These are phyloP conservation scores for Atopsyche davidsoni DNA, from an alignment of 1,140 invertebrate genomes.

Conservation along the genomic window DNA sequence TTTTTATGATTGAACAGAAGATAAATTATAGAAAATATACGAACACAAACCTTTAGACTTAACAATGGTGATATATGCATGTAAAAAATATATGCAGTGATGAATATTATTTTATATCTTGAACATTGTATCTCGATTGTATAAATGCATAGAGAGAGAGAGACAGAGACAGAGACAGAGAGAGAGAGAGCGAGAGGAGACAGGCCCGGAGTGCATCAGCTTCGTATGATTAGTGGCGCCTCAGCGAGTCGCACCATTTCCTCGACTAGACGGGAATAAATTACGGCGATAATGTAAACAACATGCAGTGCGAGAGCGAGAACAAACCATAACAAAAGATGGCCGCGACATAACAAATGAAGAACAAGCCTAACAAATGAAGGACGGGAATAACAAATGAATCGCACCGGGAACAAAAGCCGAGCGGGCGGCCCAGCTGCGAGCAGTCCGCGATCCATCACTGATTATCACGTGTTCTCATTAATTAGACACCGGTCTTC, in stretches of 20 bases:
- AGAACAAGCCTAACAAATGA: slow-evolving; percentile 5
- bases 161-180: too few relatives aligned
- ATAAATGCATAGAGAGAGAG: neutral
- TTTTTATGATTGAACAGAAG: too few relatives aligned
- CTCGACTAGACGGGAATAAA: slow-evolving; percentile 20
- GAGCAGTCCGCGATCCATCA: too few relatives aligned
- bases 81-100: neutral
- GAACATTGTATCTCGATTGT: neutral
- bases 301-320: slow-evolving; percentile 5
- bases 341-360: slow-evolving; percentile 6
- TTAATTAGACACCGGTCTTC: too few relatives aligned
- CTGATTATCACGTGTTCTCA: too few relatives aligned
- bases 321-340: slow-evolving; percentile 11
- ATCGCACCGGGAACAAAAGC: too few relatives aligned
- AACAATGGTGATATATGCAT: too few relatives aligned
- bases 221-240: neutral
- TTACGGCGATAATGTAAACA: slow-evolving; percentile 24
- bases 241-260: neutral
- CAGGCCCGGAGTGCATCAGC: neutral
- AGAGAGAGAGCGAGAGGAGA: too few relatives aligned
- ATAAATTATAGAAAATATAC: too few relatives aligned
- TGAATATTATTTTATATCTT: neutral
- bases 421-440: too few relatives aligned
- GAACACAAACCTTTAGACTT: too few relatives aligned
- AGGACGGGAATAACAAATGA: slow-evolving; percentile 7